phyloP scores from a whole-genome alignment of 2,113 vertebrate genomes.

The Saguinus imperator region DNA sequence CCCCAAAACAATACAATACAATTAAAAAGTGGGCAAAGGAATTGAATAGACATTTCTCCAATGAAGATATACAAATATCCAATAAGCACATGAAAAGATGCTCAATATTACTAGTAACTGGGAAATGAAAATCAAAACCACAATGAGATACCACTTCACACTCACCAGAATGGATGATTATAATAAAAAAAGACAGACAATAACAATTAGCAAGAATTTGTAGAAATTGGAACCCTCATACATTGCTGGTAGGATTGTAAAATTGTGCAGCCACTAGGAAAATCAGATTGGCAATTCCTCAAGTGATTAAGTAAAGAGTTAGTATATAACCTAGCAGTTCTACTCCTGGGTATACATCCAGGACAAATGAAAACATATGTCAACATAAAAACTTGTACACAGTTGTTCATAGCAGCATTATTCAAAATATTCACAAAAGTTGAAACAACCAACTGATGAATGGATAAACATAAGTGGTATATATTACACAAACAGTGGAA shows the following conservation, averaged over 20 bases:
- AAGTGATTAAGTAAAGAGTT: background rate
- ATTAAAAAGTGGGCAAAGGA: background rate
- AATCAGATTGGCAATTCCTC: background rate
- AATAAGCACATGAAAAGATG: background rate
- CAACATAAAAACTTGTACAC: background rate
- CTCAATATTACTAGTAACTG: background rate
- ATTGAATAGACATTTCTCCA: constrained; percentile 5
- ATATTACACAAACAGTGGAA: background rate
- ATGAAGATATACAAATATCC: background rate
- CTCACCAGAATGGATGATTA: background rate
- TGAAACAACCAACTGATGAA: background rate
- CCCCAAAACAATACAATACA: background rate
- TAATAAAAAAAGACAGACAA: background rate
- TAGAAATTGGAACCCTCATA: background rate
- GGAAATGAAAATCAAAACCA: constrained; percentile 10
- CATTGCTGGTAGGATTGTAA: background rate
- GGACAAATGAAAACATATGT: background rate
- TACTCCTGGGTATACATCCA: background rate
- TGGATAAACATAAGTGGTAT: background rate
- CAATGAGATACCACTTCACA: background rate
- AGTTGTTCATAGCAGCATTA: background rate
- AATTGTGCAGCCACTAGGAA: background rate
- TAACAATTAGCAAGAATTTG: background rate
- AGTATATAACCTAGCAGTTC: background rate
- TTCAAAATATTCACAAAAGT: background rate